phyloP scores from a whole-genome alignment of 2,113 vertebrate species.

The Copsychus sechellarum region DNA sequence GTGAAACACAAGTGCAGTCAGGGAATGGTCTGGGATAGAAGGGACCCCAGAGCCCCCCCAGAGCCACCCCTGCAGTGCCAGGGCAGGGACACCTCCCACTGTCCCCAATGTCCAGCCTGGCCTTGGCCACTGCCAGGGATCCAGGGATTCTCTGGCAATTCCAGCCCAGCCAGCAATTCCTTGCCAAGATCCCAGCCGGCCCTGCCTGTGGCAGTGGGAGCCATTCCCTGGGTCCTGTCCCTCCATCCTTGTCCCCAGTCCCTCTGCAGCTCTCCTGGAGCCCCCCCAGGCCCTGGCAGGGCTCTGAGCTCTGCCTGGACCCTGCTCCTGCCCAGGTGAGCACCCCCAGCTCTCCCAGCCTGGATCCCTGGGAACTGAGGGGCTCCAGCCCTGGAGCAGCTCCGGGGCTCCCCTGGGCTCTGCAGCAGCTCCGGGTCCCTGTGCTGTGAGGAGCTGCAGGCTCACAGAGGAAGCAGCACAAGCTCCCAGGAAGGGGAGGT shows the following conservation, averaged over 20 bases:
- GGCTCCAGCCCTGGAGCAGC: background rate
- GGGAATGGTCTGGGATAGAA: accelerated
- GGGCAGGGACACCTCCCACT: background rate
- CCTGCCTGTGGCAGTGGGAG: background rate
- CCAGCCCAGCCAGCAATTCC: no score
- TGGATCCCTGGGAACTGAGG: background rate
- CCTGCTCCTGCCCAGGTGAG: no score
- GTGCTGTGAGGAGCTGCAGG: background rate
- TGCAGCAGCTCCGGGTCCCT: background rate
- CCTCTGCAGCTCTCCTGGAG: background rate
- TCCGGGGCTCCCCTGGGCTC: accelerated
- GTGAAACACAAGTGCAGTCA: accelerated
- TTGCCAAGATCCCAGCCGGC: background rate
- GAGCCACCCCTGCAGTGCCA: background rate
- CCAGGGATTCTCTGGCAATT: no score
- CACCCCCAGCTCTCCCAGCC: background rate
- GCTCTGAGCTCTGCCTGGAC: background rate
- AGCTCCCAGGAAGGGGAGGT: background rate
- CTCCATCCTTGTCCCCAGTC: background rate
- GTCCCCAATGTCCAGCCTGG: background rate
- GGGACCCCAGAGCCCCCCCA: accelerated
- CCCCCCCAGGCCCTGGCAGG: accelerated
- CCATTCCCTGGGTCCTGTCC: background rate
- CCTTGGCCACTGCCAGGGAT: no score
- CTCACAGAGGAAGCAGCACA: background rate